These are phyloP conservation scores for Listronotus bonariensis DNA, from an alignment of 1,140 invertebrate species.

Conservation along the genomic window DNA sequence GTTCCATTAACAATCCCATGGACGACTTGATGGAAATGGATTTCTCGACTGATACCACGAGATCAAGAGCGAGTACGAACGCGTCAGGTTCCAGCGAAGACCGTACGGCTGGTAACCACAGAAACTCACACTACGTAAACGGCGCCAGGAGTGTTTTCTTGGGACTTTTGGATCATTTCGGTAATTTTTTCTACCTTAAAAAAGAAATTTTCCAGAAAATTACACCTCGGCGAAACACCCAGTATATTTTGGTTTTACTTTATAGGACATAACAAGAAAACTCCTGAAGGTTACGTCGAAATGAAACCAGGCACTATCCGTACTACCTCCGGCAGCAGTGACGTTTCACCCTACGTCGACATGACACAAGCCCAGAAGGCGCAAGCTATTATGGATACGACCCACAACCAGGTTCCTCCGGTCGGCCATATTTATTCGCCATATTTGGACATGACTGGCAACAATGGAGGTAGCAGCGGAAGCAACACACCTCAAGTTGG, in stretches of 20 bases:
- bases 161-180: constrained; percentile 16
- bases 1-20: constrained; percentile 69
- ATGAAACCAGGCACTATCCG: constrained; percentile 57
- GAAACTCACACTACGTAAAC: constrained; percentile 15
- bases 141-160: constrained; percentile 6
- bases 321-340: constrained; percentile 25
- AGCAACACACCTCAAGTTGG: neutral
- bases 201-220: too few relatives aligned
- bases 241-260: neutral
- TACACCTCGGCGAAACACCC: constrained; percentile 55
- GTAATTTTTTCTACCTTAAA: constrained; percentile 3
- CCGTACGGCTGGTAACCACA: constrained; percentile 34
- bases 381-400: constrained; percentile 16
- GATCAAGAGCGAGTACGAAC: constrained; percentile 46
- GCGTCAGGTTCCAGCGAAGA: constrained; percentile 18
- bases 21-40: constrained; percentile 82
- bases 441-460: constrained; percentile 26
- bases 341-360: constrained; percentile 36
- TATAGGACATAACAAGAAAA: constrained; percentile 40
- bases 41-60: constrained; percentile 61
- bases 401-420: constrained; percentile 13
- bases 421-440: constrained; percentile 28
- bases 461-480: neutral
- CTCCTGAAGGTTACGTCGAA: constrained; percentile 59
- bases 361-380: constrained; percentile 33